phyloP scores from a whole-genome alignment of 2,797 vertebrate species.

The Manis crassicaudata region DNA sequence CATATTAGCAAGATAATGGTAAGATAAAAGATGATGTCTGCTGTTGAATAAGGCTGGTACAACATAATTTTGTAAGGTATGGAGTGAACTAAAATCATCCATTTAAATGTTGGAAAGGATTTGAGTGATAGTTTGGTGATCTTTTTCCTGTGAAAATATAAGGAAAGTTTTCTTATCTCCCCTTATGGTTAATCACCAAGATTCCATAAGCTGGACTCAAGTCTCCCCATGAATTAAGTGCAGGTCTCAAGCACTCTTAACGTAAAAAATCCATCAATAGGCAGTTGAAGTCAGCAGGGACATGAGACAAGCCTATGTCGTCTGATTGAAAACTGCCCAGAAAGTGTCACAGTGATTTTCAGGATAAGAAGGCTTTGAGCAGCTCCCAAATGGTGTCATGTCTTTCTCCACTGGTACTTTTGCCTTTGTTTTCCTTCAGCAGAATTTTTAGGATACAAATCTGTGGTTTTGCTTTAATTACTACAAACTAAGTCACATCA shows the following conservation, averaged over 20 bases:
- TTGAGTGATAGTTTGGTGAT: neutral
- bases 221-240: slow-evolving; percentile 6
- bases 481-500: neutral
- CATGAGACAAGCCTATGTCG: neutral
- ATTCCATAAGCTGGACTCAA: neutral
- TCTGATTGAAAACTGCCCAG: neutral
- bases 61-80: neutral
- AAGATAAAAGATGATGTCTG: neutral
- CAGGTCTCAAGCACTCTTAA: neutral
- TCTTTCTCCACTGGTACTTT: neutral
- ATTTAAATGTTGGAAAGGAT: neutral
- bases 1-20: neutral
- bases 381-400: neutral
- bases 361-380: neutral
- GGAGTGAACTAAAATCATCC: neutral
- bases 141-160: neutral
- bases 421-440: neutral
- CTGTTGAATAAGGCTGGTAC: neutral
- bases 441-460: neutral
- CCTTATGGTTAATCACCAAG: neutral
- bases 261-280: neutral
- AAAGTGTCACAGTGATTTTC: neutral
- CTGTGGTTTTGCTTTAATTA: slow-evolving; percentile 42
- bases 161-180: neutral
- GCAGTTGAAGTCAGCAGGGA: neutral